Percentiles rank a stretch among this genome's conserved stretches.
These are phyloP conservation scores for Tamias sibiricus DNA, from an alignment of 2,113 vertebrate species.

Conservation along the genomic window DNA sequence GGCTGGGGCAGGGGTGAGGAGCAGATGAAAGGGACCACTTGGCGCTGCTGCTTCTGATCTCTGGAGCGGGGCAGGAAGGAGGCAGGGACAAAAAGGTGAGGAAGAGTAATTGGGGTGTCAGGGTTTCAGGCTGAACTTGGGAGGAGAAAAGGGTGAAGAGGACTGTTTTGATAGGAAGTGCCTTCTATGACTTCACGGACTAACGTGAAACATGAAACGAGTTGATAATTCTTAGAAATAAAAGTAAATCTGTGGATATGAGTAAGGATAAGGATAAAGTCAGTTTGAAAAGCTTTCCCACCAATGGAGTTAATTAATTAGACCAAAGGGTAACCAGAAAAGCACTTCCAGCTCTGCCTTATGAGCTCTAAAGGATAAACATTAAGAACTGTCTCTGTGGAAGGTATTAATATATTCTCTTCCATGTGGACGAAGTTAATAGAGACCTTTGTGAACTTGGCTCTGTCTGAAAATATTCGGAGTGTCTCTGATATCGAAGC, in stretches of 20 bases:
- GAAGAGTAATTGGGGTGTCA: background rate
- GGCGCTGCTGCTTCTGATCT: slow-evolving; percentile 39
- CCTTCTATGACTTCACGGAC: background rate
- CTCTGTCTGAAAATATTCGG: background rate
- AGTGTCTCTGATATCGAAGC: background rate
- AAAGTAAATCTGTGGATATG: background rate
- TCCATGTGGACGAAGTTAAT: background rate
- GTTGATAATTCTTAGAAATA: slow-evolving; percentile 31
- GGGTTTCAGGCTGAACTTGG: background rate
- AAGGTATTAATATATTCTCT: background rate
- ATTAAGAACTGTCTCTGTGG: background rate
- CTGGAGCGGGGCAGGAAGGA: background rate
- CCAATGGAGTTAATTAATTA: background rate
- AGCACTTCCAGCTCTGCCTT: background rate
- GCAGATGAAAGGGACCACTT: slow-evolving; percentile 32
- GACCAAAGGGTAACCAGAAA: slow-evolving; percentile 45
- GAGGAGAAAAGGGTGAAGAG: background rate
- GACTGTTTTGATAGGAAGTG: background rate
- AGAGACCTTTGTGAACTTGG: background rate
- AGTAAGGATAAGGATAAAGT: slow-evolving; percentile 6
- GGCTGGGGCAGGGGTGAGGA: background rate
- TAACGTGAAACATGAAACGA: slow-evolving; percentile 20
- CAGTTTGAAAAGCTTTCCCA: slow-evolving; percentile 34
- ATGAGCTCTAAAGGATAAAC: background rate
- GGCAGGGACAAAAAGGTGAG: background rate